Evolutionary conservation across 2,797 vertebrate species (phyloP).

Genomic region (Miichthys miiuy): DNA sequence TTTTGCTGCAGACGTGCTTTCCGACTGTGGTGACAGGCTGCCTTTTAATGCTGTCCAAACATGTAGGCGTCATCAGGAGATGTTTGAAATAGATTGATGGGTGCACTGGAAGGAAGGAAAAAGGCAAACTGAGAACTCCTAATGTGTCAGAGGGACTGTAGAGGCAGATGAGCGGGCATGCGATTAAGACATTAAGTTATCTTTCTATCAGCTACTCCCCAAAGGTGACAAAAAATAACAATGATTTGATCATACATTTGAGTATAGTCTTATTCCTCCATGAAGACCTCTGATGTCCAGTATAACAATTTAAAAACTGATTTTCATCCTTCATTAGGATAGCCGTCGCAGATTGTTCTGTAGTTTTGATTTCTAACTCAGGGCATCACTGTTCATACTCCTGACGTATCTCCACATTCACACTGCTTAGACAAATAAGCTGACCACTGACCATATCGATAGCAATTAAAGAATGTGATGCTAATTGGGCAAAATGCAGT

Average conservation of each 20-base stretch:
- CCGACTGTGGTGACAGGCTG: constrained; percentile 34
- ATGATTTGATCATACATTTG: neutral
- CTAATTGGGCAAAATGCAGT: neutral
- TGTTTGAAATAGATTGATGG: neutral
- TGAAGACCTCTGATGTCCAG: neutral
- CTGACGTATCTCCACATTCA: no score
- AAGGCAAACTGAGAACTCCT: neutral
- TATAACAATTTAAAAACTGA: neutral
- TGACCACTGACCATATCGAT: neutral
- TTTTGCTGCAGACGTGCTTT: constrained; percentile 8
- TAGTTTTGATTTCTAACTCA: neutral
- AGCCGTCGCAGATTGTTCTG: neutral
- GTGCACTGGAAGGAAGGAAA: neutral
- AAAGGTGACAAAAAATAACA: neutral
- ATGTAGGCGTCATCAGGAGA: constrained; percentile 21
- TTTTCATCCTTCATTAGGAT: neutral
- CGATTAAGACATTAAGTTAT: neutral
- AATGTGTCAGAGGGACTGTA: neutral
- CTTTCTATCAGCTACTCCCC: neutral
- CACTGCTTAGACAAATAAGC: neutral
- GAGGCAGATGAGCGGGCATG: neutral
- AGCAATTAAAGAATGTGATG: neutral
- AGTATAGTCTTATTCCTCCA: neutral
- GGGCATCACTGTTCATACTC: neutral
- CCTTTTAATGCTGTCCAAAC: constrained; percentile 52